A percentile compares a stretch with the other conserved stretches of the same genome.
phyloP scores from a whole-genome alignment of 2,888 invertebrate genomes.

The Mycalesis mineus region DNA sequence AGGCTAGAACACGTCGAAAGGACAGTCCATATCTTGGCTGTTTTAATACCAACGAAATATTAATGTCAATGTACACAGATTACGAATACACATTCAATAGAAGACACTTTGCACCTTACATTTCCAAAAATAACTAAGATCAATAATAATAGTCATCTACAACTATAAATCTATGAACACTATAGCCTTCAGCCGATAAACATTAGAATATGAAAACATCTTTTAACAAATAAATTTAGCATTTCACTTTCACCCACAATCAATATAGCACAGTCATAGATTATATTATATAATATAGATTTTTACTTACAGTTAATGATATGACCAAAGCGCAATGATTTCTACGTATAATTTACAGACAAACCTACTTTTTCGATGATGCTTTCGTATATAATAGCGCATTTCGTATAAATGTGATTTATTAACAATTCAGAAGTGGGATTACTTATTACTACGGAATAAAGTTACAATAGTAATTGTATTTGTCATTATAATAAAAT shows the following conservation, averaged over 20 bases:
- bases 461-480: no score
- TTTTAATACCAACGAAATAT: background rate
- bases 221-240: conserved; percentile 3
- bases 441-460: background rate
- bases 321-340: conserved; percentile 68
- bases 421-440: background rate
- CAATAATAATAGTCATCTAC: background rate
- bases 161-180: background rate
- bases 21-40: no score
- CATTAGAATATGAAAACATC: background rate
- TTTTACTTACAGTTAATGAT: conserved; percentile 67
- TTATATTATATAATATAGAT: conserved; percentile 37
- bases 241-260: background rate
- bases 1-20: background rate
- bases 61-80: no score
- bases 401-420: background rate
- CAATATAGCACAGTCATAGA: conserved; percentile 16
- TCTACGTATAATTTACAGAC: conserved; percentile 17
- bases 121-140: background rate
- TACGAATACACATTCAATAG: background rate
- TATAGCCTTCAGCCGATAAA: background rate
- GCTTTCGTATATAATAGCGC: background rate
- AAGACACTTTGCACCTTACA: background rate
- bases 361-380: background rate
- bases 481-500: no score